These are phyloP conservation scores for Stenurella melanura DNA, from an alignment of 2,888 invertebrate genomes.

Conservation along the genomic window DNA sequence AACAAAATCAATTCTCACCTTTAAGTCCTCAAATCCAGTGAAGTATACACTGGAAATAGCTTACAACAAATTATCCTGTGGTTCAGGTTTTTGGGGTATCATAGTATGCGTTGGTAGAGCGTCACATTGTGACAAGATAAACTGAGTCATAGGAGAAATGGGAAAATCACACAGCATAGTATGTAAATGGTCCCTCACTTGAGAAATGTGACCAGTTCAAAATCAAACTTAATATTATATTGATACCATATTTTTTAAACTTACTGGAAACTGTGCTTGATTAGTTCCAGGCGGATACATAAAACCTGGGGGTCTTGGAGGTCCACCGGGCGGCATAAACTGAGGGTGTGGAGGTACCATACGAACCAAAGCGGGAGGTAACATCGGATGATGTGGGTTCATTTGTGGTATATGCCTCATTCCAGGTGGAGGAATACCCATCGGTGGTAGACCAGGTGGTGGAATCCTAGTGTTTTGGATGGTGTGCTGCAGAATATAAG, in stretches of 20 bases:
- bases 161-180: too few species aligned
- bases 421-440: conserved; percentile 70
- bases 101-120: too few species aligned
- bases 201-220: too few species aligned
- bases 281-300: conserved; percentile 53
- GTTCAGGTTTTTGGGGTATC: too few species aligned
- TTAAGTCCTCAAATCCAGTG: too few species aligned
- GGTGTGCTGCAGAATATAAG: conserved; percentile 58
- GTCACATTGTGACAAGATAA: too few species aligned
- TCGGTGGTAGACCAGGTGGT: conserved; percentile 72
- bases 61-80: too few species aligned
- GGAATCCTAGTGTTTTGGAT: conserved; percentile 70
- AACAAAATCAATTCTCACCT: too few species aligned
- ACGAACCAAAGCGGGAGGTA: conserved; percentile 66
- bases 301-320: conserved; percentile 60
- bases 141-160: too few species aligned
- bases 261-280: conserved; percentile 53
- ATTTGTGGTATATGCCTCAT: conserved; percentile 59
- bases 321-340: conserved; percentile 57
- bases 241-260: conserved; percentile 24
- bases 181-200: too few species aligned
- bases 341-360: conserved; percentile 61
- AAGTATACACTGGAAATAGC: too few species aligned
- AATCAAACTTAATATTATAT: not conserved
- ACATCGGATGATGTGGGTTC: conserved; percentile 52